Percentiles rank a stretch among this genome's conserved stretches.
Evolutionary conservation across 2,797 vertebrate genomes (phyloP).

Genomic region (Propithecus perrieri): DNA sequence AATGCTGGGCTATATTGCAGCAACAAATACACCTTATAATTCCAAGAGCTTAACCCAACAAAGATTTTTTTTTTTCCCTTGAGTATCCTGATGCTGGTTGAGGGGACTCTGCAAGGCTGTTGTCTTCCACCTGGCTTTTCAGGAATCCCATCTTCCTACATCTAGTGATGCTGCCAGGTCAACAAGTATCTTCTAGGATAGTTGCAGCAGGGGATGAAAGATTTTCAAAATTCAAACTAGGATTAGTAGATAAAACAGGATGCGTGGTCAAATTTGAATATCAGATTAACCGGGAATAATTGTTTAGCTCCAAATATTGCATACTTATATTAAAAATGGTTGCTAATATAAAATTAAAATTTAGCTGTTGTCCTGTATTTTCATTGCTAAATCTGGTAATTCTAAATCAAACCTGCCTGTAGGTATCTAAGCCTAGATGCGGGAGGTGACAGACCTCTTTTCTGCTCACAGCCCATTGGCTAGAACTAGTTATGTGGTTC

Average conservation of each 20-base stretch:
- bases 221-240: background rate
- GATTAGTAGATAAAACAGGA: background rate
- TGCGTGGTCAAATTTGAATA: background rate
- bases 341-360: slow-evolving; percentile 31
- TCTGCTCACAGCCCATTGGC: background rate
- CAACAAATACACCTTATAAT: background rate
- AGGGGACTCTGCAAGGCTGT: background rate
- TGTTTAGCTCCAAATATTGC: background rate
- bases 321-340: background rate
- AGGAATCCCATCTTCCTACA: background rate
- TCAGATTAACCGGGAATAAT: background rate
- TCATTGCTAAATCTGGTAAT: background rate
- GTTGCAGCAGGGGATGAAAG: background rate
- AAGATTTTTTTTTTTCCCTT: background rate
- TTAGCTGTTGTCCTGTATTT: background rate
- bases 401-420: background rate
- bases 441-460: background rate
- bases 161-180: background rate
- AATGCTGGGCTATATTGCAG: background rate
- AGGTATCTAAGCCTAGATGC: background rate
- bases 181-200: background rate
- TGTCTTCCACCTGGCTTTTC: background rate
- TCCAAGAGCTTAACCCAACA: background rate
- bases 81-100: background rate
- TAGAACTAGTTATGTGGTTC: background rate